Conservation (phyloP, 2,888 invertebrate species). For the Tipula lateralis region DNA sequence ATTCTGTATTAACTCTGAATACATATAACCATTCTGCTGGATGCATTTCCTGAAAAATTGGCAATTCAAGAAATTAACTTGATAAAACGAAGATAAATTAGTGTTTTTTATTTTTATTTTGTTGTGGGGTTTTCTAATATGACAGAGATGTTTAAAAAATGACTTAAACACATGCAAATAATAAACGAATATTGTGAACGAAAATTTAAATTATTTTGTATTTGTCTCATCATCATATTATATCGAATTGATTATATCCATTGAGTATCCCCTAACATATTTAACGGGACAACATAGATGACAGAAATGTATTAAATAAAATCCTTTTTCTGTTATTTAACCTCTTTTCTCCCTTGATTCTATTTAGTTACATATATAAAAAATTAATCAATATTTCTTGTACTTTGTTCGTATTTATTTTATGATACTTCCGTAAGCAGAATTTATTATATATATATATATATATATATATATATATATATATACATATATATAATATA, state of each 20-base stretch:
- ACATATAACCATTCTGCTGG: too few relatives aligned
- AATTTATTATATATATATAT: not conserved
- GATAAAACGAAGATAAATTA: too few relatives aligned
- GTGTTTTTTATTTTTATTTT: too few relatives aligned
- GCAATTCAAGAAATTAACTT: too few relatives aligned
- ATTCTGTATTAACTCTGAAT: too few relatives aligned
- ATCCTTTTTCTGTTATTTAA: not conserved
- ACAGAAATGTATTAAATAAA: not conserved
- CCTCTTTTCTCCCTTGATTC: not conserved
- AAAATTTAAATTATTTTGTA: not conserved
- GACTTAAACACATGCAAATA: not conserved
- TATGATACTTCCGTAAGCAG: not conserved
- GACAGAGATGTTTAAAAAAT: not conserved
- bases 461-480: not conserved
- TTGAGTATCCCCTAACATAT: not conserved
- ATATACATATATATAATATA: too few relatives aligned
- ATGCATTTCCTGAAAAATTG: too few relatives aligned
- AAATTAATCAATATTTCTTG: not conserved
- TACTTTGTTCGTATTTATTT: not conserved
- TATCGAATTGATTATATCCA: not conserved
- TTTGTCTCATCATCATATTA: not conserved
- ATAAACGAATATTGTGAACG: not conserved
- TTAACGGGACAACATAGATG: not conserved
- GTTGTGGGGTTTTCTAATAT: too few relatives aligned
- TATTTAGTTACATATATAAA: not conserved